Evolutionary conservation across 2,888 invertebrate genomes (phyloP).

Genomic region (Caenorhabditis sp.): DNA sequence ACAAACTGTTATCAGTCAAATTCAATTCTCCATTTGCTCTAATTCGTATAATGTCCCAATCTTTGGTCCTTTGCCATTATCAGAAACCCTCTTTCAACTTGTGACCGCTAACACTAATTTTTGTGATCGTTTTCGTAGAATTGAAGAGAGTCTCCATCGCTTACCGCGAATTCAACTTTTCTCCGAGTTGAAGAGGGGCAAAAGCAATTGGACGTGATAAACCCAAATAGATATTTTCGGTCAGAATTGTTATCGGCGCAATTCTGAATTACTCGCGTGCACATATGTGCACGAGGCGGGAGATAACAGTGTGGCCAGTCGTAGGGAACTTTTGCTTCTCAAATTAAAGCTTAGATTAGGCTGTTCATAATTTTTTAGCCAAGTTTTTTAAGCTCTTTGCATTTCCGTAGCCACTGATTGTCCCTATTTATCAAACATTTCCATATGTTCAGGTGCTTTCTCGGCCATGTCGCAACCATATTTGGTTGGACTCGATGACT

Average conservation of each 20-base stretch:
- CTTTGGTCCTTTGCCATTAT: constrained; percentile 24
- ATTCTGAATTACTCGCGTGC: constrained; percentile 42
- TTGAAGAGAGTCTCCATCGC: constrained; percentile 2
- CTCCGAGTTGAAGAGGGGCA: constrained; percentile 19
- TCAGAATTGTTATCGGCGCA: constrained; percentile 30
- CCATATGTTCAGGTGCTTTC: constrained; percentile 72
- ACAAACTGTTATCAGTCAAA: constrained; percentile 5
- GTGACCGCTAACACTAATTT: constrained; percentile 39
- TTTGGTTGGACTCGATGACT: constrained; percentile 75
- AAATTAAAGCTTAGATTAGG: background rate
- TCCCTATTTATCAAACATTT: too few species aligned
- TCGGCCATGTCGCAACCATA: constrained; percentile 80
- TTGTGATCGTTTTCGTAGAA: constrained; percentile 18
- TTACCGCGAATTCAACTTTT: constrained; percentile 13
- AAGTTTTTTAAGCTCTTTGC: constrained; percentile 2
- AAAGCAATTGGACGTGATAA: constrained; percentile 44
- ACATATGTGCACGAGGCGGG: constrained; percentile 32
- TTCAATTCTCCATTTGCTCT: background rate
- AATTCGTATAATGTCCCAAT: constrained; percentile 41
- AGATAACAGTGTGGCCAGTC: constrained; percentile 35
- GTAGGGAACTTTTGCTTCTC: constrained; percentile 5
- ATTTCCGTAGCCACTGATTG: background rate
- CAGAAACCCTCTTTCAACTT: constrained; percentile 24
- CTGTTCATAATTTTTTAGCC: too few species aligned
- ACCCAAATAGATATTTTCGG: constrained; percentile 48